Base-by-base conservation (phyloP, 2,113 vertebrate species). In the Mohoua ochrocephala region DNA sequence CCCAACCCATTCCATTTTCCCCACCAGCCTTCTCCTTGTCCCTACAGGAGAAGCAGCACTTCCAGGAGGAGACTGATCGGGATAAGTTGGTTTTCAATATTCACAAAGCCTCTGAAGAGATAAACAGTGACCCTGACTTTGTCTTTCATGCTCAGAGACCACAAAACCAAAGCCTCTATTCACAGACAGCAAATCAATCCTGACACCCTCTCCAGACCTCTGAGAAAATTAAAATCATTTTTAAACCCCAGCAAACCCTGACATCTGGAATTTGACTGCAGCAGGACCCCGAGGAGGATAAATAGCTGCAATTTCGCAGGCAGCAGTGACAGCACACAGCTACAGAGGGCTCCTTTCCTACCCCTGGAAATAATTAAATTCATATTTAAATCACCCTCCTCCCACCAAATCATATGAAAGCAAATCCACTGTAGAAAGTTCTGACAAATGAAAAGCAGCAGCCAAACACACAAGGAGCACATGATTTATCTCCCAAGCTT, bases 301-400 rank as follows among this genome's bases (percentile, higher is more conserved):
- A 95, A 94, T 59, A 75, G 78, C 82, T 86, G 85, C 85, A 95
- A 67, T 96, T 96, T 87, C 88, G 82, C 50, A 94, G 89, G 42
- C 75, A 93, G 78, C 87, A 95, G 73, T 54, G 87, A 90, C 76
- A 95, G 78, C 52, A 89, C 6, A 1, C 53, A 28, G 64, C 28
- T 13, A 73, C 4, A 41, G 50, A 85, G 47, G 19, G 18, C 54
- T 83, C 82, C 85, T 70, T 77, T 60, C 52, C 69, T 45, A 47
- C 53, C 20, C 10, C 37, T 77, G 56, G 22, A 91, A 83, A 80
- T 41, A 74, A 92, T 83, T 67, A 42, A 50, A 78, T 68, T 88
- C 60, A 11, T 23, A 67, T 70, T 86, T 24, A 94, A 52, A 57
- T 35, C 77, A 49, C 52, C 42, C 37, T 70, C 90, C 75, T 86